Percentiles rank a stretch among this genome's conserved stretches.
Conservation (phyloP, 2,113 vertebrate species). For the Caranx melampygus region DNA sequence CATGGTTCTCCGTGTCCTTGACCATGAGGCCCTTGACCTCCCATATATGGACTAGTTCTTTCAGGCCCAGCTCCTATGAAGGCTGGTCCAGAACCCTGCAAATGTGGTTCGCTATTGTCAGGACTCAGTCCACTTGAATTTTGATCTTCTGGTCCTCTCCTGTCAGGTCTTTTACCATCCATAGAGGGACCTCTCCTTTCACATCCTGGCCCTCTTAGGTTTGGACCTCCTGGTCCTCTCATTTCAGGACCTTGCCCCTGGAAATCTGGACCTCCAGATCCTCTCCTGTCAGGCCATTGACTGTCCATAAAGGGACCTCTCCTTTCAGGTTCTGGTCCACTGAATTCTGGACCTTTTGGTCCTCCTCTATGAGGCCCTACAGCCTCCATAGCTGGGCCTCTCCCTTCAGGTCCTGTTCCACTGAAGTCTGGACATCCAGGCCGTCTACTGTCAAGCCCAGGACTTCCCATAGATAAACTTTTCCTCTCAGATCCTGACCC, state of each 20-base stretch:
- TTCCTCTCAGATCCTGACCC: neutral
- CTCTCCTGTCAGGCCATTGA: constrained; percentile 6
- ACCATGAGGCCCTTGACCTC: neutral
- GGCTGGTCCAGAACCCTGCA: neutral
- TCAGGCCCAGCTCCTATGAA: constrained; percentile 20
- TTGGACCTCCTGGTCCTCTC: neutral
- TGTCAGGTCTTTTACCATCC: neutral
- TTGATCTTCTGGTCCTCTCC: constrained; percentile 15
- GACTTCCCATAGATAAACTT: neutral
- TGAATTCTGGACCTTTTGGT: neutral
- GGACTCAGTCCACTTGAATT: constrained; percentile 4
- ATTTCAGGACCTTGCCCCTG: constrained; percentile 11
- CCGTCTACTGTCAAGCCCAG: constrained; percentile 1
- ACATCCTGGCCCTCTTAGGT: constrained; percentile 10
- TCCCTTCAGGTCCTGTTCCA: neutral
- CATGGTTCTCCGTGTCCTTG: constrained; percentile 26
- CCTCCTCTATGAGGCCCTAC: neutral
- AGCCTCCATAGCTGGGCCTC: neutral
- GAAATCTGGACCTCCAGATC: constrained; percentile 8
- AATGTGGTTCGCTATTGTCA: constrained; percentile 29
- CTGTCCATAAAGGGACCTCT: neutral
- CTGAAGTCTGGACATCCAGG: constrained; percentile 12
- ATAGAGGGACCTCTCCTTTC: constrained; percentile 19
- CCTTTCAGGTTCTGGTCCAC: neutral
- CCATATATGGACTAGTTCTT: constrained; percentile 13